Percentiles rank a stretch among this genome's conserved stretches.
Evolutionary conservation across 2,113 vertebrate species (phyloP).

Genomic region (Mormyrus lacerda): DNA sequence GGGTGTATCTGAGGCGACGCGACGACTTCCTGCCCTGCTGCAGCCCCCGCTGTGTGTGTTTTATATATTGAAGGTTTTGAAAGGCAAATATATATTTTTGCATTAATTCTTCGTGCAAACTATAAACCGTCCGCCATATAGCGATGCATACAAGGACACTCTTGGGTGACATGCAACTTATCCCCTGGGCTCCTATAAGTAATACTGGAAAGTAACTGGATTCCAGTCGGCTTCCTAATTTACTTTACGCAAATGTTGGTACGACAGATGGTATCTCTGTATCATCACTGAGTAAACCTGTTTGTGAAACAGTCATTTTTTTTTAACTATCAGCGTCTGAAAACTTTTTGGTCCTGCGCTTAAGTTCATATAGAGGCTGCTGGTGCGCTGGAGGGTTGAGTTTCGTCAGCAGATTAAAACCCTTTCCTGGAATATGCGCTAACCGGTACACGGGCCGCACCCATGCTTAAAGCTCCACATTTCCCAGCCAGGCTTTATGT

Average conservation of each 20-base stretch:
- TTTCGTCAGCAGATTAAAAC: slow-evolving; percentile 12
- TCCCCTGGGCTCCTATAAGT: background rate
- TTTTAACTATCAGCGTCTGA: background rate
- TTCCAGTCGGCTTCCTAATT: background rate
- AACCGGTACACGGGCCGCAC: slow-evolving; percentile 4
- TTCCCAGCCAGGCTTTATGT: background rate
- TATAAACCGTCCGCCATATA: background rate
- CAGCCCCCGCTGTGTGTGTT: background rate
- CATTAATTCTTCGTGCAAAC: background rate
- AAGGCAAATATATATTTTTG: background rate
- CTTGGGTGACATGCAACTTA: background rate
- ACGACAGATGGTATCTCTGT: background rate
- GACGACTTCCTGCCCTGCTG: background rate
- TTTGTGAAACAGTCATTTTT: background rate
- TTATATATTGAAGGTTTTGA: background rate
- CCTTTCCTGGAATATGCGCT: background rate
- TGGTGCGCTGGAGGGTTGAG: background rate
- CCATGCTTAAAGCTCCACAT: background rate
- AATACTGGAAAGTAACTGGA: background rate
- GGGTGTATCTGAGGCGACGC: background rate
- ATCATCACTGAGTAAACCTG: background rate
- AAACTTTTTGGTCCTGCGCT: background rate
- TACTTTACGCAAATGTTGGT: background rate
- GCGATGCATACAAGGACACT: background rate
- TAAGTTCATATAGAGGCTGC: background rate